Base-by-base conservation (phyloP, 2,888 invertebrate species). In the Electrophaes corylata region DNA sequence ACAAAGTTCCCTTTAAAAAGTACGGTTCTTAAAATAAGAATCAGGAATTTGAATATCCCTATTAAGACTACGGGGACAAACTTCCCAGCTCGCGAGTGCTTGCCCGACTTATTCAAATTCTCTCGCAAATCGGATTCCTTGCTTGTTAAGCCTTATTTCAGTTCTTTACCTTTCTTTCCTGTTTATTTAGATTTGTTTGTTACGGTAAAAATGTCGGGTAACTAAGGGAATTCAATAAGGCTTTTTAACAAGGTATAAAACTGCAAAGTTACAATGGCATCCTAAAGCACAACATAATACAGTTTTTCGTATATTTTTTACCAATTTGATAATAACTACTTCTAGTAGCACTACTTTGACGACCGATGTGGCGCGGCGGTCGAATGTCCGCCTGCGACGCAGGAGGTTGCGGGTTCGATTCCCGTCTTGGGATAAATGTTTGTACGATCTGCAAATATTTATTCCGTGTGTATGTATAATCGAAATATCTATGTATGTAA, bases 111-210 rank as follows among this genome's bases (percentile, higher is more conserved):
- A 90, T 90, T 90, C 89, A 90, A 91, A 90, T 90, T 76, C 72
- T 64, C 73, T 68, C 66, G 71, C 79, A 88, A 90, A 91, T 90
- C 91, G 76, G 91, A 89, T 91, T 89, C 66, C 72, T 79, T 78
- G 83, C 85, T 90, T 89, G 89, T 88, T 89, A 89, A 84, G 84
- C 76, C 76, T 84, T 85, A 81, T 85, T 83, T 83, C 83, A 85
- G 78, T 84, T 85, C 67, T 60, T 76, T 78, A 76, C 71, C 67
- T 78, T 76, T 66, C 73, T 75, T 78, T 77, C 70, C 68, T 73
- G 74, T 78, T 75, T 77, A 73, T 77, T 77, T 70, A 61, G 60
- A 73, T 73, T 55, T 59, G 69, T 72, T 72, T 67, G 67, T 64
- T 62, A 62, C 62, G 64, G 59, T 61, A 58, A 66, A 62, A 65